Evolutionary conservation across 37 sponge, comb jelly and placozoan species (phyloP).

Genomic region (Aplysina aerophoba): DNA sequence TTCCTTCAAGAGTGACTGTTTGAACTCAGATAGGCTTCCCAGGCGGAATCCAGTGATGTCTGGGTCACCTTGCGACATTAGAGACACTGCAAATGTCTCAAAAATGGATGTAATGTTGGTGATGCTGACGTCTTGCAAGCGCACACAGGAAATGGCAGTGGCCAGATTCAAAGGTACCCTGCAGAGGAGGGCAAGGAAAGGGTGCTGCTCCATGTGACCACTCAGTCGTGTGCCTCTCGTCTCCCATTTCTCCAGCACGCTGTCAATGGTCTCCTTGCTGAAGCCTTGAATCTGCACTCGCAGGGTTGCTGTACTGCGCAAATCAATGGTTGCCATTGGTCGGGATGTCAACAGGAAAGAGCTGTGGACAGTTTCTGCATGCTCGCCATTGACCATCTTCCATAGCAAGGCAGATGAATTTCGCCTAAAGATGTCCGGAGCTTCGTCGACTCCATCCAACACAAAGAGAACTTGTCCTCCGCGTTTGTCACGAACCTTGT

Average conservation of each 20-base stretch:
- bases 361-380: not conserved
- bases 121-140: not conserved
- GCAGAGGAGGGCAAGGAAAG: not conserved
- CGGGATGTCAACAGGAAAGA: not conserved
- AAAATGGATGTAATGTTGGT: not conserved
- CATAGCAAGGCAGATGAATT: not conserved
- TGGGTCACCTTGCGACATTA: not conserved
- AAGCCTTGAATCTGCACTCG: not conserved
- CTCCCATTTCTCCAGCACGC: constrained; percentile 6
- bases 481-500: not conserved
- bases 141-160: not conserved
- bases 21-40: not conserved
- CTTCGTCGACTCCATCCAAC: constrained; percentile 13
- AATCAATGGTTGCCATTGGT: not conserved
- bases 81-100: constrained; percentile 12
- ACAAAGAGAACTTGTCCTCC: constrained; percentile 9
- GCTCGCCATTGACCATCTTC: not conserved
- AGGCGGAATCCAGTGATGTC: not conserved
- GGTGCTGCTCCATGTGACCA: not conserved
- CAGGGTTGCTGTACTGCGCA: constrained; percentile 8
- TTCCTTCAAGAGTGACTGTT: not conserved
- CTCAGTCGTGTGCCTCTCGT: not conserved
- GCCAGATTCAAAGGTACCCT: constrained; percentile 13
- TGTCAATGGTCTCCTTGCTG: not conserved
- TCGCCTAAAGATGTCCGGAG: not conserved